phyloP scores from a whole-genome alignment of 2,888 invertebrate genomes.

The Epinotia nisella region DNA sequence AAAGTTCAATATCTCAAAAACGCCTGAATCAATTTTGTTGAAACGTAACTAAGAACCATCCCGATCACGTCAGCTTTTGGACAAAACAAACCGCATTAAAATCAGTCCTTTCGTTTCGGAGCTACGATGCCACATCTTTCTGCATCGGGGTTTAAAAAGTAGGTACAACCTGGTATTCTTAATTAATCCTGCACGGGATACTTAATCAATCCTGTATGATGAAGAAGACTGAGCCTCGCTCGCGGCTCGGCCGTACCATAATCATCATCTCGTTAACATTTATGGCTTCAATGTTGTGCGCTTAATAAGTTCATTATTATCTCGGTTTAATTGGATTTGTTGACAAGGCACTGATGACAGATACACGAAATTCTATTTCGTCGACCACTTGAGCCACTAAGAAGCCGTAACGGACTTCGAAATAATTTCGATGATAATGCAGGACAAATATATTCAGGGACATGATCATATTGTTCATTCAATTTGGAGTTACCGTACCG shows the following conservation, averaged over 20 bases:
- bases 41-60: too few relatives aligned
- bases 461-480: not conserved
- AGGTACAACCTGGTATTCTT: too few relatives aligned
- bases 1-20: too few relatives aligned
- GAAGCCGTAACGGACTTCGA: not conserved
- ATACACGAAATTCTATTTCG: slow-evolving; percentile 1
- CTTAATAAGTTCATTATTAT: slow-evolving; percentile 32
- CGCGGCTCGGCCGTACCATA: not conserved
- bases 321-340: slow-evolving; percentile 7
- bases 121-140: too few relatives aligned
- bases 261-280: slow-evolving; percentile 26
- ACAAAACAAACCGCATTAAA: too few relatives aligned
- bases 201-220: not conserved
- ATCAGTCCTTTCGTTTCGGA: too few relatives aligned
- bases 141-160: too few relatives aligned
- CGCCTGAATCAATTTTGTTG: too few relatives aligned
- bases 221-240: not conserved
- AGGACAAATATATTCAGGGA: not conserved
- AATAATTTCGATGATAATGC: not conserved
- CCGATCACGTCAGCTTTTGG: too few relatives aligned
- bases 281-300: slow-evolving; percentile 13
- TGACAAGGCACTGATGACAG: slow-evolving; percentile 19
- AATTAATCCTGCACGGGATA: too few relatives aligned
- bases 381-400: not conserved
- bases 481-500: too few relatives aligned